Conservation (phyloP, 2,797 vertebrate species). For the Chloroceryle amazona region DNA sequence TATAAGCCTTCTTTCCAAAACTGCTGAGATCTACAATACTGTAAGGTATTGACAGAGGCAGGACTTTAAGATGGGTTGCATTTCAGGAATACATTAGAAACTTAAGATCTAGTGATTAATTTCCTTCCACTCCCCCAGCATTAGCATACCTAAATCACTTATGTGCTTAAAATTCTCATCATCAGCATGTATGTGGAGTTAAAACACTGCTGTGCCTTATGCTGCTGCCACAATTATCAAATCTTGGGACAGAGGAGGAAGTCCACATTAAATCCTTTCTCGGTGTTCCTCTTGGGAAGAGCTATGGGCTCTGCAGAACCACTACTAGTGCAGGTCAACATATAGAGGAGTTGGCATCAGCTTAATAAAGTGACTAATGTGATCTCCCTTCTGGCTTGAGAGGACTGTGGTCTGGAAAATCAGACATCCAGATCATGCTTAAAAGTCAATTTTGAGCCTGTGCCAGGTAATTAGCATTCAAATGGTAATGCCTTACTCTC, state of each 20-base stretch:
- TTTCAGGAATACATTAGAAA: constrained; percentile 23
- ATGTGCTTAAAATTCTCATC: neutral
- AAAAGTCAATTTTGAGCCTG: neutral
- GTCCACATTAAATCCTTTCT: neutral
- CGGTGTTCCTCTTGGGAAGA: neutral
- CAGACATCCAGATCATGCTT: neutral
- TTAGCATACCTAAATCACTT: neutral
- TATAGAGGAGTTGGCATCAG: neutral
- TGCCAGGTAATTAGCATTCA: neutral
- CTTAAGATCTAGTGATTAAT: neutral
- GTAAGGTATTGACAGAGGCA: neutral
- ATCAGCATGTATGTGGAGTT: neutral
- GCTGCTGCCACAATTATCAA: neutral
- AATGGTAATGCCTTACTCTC: neutral
- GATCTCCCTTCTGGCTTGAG: neutral
- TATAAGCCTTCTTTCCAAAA: neutral
- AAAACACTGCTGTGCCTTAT: neutral
- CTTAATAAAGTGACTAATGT: neutral
- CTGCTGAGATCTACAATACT: neutral
- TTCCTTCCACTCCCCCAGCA: neutral
- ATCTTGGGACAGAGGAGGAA: neutral
- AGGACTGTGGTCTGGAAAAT: neutral
- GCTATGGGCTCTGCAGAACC: neutral
- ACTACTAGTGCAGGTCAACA: neutral
- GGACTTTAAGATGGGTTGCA: neutral